Percentiles rank a stretch among this genome's conserved stretches.
These are phyloP conservation scores for Diaphora mendica DNA, from an alignment of 2,888 invertebrate genomes.

Conservation along the genomic window DNA sequence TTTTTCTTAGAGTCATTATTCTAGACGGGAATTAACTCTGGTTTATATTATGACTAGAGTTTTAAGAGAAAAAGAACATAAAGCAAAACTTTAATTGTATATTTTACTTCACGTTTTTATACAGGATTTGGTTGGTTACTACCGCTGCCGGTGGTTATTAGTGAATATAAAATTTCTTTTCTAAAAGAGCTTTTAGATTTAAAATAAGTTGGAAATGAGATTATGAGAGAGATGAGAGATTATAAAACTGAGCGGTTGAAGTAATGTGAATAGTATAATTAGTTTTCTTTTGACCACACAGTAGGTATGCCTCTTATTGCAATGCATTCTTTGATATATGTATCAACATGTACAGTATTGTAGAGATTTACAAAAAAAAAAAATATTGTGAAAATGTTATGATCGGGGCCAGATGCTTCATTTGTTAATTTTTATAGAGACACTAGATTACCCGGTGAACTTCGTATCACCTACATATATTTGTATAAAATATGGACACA, in stretches of 20 bases:
- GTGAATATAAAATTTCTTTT: neutral
- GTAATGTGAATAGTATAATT: neutral
- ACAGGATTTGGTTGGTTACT: neutral
- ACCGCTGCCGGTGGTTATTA: neutral
- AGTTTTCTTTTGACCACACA: neutral
- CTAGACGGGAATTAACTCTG: constrained; percentile 1
- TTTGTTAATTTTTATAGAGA: too few species aligned
- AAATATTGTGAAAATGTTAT: too few species aligned
- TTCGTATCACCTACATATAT: too few species aligned
- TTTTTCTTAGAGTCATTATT: constrained; percentile 4
- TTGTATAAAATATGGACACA: too few species aligned
- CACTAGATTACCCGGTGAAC: too few species aligned
- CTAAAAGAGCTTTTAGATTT: neutral
- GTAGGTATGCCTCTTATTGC: neutral
- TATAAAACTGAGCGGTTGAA: neutral
- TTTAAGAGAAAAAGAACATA: neutral
- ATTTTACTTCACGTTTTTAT: neutral
- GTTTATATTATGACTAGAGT: constrained; percentile 12
- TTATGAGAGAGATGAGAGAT: too few species aligned
- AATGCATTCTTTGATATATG: neutral
- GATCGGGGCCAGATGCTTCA: too few species aligned
- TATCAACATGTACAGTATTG: too few species aligned
- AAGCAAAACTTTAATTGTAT: neutral
- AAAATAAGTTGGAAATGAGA: neutral
- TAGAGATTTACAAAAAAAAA: too few species aligned